Conservation (phyloP, 2,797 vertebrate species). For the Notoglanidium macrostoma region DNA sequence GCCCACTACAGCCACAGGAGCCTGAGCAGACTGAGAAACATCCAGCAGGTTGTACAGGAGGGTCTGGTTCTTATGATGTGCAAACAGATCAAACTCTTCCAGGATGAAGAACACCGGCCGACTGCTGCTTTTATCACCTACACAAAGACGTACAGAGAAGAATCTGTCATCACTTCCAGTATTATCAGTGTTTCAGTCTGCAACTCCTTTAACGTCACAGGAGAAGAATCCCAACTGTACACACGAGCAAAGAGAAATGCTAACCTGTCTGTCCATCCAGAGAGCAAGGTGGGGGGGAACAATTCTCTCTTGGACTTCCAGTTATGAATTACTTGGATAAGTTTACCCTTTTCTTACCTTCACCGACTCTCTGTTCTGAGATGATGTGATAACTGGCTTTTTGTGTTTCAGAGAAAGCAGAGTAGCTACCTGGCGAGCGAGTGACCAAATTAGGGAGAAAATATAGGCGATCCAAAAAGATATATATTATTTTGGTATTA, state of each 20-base stretch:
- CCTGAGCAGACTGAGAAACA: constrained; percentile 93
- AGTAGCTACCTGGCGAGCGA: neutral
- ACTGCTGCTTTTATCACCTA: constrained; percentile 86
- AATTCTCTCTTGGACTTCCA: neutral
- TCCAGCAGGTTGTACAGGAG: constrained; percentile 97
- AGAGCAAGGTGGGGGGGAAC: neutral
- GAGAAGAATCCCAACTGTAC: neutral
- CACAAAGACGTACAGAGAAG: neutral
- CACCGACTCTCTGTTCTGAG: neutral
- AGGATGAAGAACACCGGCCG: constrained; percentile 90
- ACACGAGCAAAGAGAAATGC: neutral
- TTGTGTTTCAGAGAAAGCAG: neutral
- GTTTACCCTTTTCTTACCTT: neutral
- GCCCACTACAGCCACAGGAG: constrained; percentile 90
- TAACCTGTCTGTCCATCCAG: neutral
- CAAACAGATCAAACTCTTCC: constrained; percentile 97
- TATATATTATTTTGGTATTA: too few relatives aligned
- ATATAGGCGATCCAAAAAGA: too few relatives aligned
- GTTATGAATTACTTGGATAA: neutral
- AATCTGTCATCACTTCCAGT: neutral
- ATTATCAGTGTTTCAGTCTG: neutral
- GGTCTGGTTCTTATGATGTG: constrained; percentile 95
- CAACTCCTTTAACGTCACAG: neutral
- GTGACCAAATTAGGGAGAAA: neutral
- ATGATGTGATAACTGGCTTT: neutral